Base-by-base conservation (phyloP, 2,797 vertebrate species). In the Parambassis ranga region DNA sequence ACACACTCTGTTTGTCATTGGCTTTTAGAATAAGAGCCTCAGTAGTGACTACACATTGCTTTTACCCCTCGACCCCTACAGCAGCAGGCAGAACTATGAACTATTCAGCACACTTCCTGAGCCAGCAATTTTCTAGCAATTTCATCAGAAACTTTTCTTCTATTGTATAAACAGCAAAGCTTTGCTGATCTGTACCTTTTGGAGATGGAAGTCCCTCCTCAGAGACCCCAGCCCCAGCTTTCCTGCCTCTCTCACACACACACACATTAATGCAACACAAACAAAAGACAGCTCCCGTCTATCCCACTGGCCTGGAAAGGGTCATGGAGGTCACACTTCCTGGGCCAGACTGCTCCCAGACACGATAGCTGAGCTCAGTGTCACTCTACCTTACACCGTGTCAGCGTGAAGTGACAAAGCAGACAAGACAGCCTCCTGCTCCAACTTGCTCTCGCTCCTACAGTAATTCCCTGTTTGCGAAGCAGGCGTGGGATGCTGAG, bases 371-470 rank as follows among this genome's bases (percentile, higher is more conserved):
- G 71, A 77, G 88, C 85, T 88, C 83, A 83, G 84, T 85, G 90
- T 91, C 90, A 89, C 81, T 89, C 83, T 65, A 32, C 79, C 85
- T 87, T 75, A 81, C 65, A 87, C 83, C 79, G 84, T 89, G 87
- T 88, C 87, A 89, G 81, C 76, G 52, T 90, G 87, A 90, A 86
- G 83, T 88, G 86, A 89, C 84, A 87, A 82, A 75, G 82, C 70
- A 75, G 81, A 82, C 81, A 75, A 67, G 79, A 76, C 65, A 22
- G 22, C 57, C 65, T 35, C 24, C 44, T 30, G 53, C 59, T 56
- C 38, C 42, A 0, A 50, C 72, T 42, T 70, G 42, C 71, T 47
- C 63, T 71, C 11, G 1, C 62, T 65, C 56, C 58, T 81, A 59
- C 47, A 63, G 69, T 53, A 72, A 83, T 82, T 79, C 84, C 75